Evolutionary conservation across 2,888 invertebrate genomes (phyloP), one percentile per base, ranked within the genome.

Genomic region (Aproaerema taeniolella): DNA sequence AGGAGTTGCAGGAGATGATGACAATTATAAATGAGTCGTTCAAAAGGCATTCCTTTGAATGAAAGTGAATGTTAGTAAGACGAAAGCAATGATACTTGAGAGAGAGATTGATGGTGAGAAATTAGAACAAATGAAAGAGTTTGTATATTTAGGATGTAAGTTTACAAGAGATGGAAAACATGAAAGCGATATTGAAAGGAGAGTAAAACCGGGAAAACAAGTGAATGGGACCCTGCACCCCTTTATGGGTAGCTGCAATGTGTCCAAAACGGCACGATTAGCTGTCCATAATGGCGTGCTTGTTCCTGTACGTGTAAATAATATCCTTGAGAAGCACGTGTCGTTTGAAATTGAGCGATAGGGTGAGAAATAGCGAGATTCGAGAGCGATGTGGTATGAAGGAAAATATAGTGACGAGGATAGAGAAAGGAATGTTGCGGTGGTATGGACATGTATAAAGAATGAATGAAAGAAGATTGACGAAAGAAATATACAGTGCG

Each of bases 131-230:
- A 20, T 20, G 20, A 20, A 20, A 6, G 8, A 20, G 20, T 20
- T 9, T 31, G 7, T 9, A 31, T 12, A 15, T 31, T 14, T 12
- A 14, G 14, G 15, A 16, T 16, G 38, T 44, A 58, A 66, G 54
- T 58, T 55, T 52, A 50, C 42, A 20, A 20, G 20, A 20, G 20
- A 20, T 8, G 20, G 20, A 20, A 20, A 6, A 8, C 8, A 20
- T 20, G 20, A 20, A 8, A 8, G 20, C 8, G 20, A 20, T 20
- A 20, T 20, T 20, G 4, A 20, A 20, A 20, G 20, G 8, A 20
- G 20, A 20, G 20, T 20, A 8, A 20, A 20, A 6, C 5, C 20
- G 8, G 20, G 20, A 20, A 20, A 20, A 4, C 4, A 20, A 20
- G 20, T 20, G 20, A 20, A 20, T 8, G 20, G 20, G 20, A 8